Evolutionary conservation across 2,113 vertebrate genomes (phyloP).

Genomic region (Pseudorectes ferrugineus): DNA sequence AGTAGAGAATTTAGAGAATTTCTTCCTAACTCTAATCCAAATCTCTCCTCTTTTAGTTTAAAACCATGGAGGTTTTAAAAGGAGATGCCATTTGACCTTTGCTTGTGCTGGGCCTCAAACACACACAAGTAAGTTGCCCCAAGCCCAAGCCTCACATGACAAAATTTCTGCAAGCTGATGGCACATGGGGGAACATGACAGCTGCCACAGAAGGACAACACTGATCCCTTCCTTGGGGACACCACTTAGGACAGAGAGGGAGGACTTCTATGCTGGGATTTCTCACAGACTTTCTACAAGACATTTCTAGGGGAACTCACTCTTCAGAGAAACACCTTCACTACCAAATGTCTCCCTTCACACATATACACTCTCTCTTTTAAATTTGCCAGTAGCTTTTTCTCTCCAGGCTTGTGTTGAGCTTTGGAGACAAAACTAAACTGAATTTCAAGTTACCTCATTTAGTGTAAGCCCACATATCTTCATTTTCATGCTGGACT

Average conservation of each 20-base stretch:
- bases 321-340: background rate
- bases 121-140: fast-evolving
- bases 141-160: background rate
- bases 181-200: background rate
- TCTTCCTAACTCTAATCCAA: background rate
- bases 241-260: background rate
- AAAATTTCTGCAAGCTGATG: background rate
- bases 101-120: background rate
- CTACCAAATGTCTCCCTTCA: background rate
- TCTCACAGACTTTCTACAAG: background rate
- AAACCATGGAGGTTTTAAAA: background rate
- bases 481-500: background rate
- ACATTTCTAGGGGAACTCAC: background rate
- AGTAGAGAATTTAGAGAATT: background rate
- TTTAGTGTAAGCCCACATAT: background rate
- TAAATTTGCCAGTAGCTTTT: background rate
- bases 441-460: background rate
- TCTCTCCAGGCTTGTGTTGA: background rate
- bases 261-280: background rate
- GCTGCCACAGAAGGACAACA: background rate
- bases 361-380: background rate
- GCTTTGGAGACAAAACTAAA: background rate
- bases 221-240: background rate
- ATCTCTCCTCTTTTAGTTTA: background rate
- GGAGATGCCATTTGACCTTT: background rate